Base-by-base conservation (phyloP, 1,140 invertebrate species). In the Papilio glaucus region DNA sequence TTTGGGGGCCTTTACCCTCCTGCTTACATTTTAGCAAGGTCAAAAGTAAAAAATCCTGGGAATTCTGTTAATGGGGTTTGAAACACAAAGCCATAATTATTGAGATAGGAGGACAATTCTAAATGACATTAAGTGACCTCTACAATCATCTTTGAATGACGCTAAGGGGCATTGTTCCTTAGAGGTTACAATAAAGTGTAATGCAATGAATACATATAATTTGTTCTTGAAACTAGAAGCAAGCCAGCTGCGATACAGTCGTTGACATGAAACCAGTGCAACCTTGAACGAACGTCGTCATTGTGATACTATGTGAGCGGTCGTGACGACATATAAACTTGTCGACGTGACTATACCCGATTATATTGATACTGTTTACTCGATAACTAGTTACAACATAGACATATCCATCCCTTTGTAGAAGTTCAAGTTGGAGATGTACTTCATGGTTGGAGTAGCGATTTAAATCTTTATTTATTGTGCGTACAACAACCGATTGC, bases 211-310 rank as follows among this genome's bases (percentile, higher is more conserved):
- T 24, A 45, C 7, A 12, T 12, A 8, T 18, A 45, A n/a, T 45
- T 45, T 18, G 18, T 53, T 21, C 21, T 53, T 15, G 45, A 24
- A 21, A 53, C 21, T 53, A 18, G 45, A 24, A 21, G 15, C 18
- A 24, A 60, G 15, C 33, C 29, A 37, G 53, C 18, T 13, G 41
- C 18, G 45, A 81, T 71, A 77, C 85, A 89, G 85, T 85, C 87
- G 86, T 79, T 85, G 78, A 79, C 75, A 83, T 85, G 86, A 89
- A 89, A 89, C 85, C 84, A n/a, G 38, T 72, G 68, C 79, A 85
- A 85, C 86, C 86, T 90, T 90, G 88, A 88, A 84, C 77, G 81
- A 68, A 78, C 78, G 65, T 68, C 68, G 77, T 42, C 18, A 53
- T 4, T 80, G 79, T 78, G 79, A 76, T 73, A 73, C 62, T 75